These are phyloP conservation scores for Melanogrammus aeglefinus DNA, from an alignment of 2,797 vertebrate species.

Conservation along the genomic window DNA sequence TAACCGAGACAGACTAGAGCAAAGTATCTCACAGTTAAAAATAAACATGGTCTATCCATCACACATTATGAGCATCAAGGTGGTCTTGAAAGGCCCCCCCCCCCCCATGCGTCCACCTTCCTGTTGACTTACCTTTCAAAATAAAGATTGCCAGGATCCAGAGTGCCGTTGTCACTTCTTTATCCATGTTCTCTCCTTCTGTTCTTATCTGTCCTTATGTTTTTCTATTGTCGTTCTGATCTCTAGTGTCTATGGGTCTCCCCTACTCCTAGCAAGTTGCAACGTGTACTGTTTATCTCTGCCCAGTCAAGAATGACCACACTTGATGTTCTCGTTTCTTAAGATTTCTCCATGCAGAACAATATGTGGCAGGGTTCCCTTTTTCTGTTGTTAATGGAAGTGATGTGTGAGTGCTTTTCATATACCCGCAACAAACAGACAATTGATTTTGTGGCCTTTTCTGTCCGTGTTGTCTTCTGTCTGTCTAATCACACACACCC, in stretches of 20 bases:
- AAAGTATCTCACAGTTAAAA: background rate
- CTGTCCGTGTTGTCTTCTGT: background rate
- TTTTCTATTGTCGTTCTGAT: background rate
- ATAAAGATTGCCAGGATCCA: slow-evolving; percentile 43
- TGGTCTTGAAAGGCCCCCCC: background rate
- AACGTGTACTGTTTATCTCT: background rate
- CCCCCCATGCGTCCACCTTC: background rate
- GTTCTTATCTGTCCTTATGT: background rate
- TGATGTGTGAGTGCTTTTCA: background rate
- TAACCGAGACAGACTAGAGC: background rate
- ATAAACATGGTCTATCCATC: background rate
- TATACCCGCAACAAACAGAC: background rate
- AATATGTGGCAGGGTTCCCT: slow-evolving; percentile 30
- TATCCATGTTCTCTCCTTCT: slow-evolving; percentile 27
- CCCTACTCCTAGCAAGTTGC: background rate
- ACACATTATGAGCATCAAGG: background rate
- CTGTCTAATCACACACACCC: too few relatives aligned
- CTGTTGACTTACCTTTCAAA: slow-evolving; percentile 47
- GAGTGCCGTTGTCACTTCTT: slow-evolving; percentile 16
- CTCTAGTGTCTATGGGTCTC: background rate
- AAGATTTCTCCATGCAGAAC: too few relatives aligned
- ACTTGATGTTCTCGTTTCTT: background rate
- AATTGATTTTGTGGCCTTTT: background rate
- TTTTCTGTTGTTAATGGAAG: background rate
- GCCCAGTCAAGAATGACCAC: background rate